Evolutionary conservation across 2,888 invertebrate species (phyloP).

Genomic region (Baccha elongata): DNA sequence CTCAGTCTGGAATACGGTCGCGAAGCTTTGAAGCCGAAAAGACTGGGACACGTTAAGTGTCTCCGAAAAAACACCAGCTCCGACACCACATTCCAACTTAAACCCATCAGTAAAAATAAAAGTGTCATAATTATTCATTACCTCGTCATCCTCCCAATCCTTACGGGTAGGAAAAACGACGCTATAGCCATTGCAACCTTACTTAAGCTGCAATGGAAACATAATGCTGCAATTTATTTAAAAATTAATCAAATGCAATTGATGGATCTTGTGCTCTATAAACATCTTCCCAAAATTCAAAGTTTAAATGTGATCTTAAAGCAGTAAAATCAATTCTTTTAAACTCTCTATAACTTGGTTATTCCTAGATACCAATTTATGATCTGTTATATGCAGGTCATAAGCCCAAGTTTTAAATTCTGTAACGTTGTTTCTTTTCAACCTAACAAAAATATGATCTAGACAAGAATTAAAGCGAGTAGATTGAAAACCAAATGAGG

Average conservation of each 20-base stretch:
- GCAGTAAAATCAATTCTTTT: conserved; percentile 10
- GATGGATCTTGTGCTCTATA: background rate
- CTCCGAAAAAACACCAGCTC: too few species aligned
- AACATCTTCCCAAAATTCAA: background rate
- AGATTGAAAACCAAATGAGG: conserved; percentile 25
- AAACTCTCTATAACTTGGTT: background rate
- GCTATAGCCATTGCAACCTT: background rate
- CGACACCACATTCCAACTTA: too few species aligned
- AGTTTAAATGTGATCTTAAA: background rate
- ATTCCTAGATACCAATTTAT: background rate
- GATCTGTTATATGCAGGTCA: conserved; percentile 24
- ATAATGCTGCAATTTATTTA: conserved; percentile 2
- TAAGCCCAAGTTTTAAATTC: background rate
- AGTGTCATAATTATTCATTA: too few species aligned
- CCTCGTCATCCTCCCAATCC: too few species aligned
- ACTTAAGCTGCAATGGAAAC: background rate
- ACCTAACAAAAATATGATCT: conserved; percentile 27
- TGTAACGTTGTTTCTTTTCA: conserved; percentile 3
- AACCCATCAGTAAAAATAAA: too few species aligned
- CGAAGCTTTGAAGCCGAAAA: background rate
- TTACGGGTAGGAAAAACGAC: too few species aligned
- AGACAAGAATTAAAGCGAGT: conserved; percentile 13
- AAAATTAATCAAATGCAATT: conserved; percentile 1
- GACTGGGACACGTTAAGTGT: too few species aligned
- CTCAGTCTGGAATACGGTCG: too few species aligned